Base-by-base conservation (phyloP, 1,140 invertebrate species). In the Helicoverpa armigera region DNA sequence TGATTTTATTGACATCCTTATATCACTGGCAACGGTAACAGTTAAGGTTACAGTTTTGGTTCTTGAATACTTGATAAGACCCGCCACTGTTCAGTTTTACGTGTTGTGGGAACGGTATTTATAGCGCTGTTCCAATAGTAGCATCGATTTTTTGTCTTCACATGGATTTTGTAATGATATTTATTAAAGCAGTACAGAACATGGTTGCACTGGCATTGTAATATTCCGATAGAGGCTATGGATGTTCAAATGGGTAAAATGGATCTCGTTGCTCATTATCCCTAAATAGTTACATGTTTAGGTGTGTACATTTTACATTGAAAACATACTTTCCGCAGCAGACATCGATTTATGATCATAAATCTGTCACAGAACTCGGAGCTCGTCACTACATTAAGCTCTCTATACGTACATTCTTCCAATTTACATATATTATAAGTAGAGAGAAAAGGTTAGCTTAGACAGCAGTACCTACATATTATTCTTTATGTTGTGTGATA, bases 61-160 rank as follows among this genome's bases (percentile, higher is more conserved):
- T 83, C 76, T 79, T 83, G 76, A 85, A 85, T 85, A 83, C 70
- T 83, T 82, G 82, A 83, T 85, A 83, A 83, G 84, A 53, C 31
- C 72, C 16, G 53, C 53, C 70, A 80, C 70, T 73, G 70, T 82
- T 78, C 60, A 67, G 73, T 80, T 83, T 85, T 82, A 82, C 65
- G 82, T 75, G 65, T 75, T 81, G 83, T 85, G 77, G 75, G 81
- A 77, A 60, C 51, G 73, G 61, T 84, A 86, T 86, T 86, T 86
- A 84, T 79, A 79, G 80, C 78, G 82, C 70, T 83, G 78, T 84
- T 83, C 83, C 70, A 73, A 73, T 82, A 79, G 54, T 74, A 61
- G 69, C 63, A 82, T 82, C 82, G 78, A 86, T 86, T 70, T 70
- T 56, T 14, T 72, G 51, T 73, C 18, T 56, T 73, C 67, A 72